These are phyloP conservation scores for Dryadula phaetusa DNA, from an alignment of 2,888 invertebrate species.

Conservation along the genomic window DNA sequence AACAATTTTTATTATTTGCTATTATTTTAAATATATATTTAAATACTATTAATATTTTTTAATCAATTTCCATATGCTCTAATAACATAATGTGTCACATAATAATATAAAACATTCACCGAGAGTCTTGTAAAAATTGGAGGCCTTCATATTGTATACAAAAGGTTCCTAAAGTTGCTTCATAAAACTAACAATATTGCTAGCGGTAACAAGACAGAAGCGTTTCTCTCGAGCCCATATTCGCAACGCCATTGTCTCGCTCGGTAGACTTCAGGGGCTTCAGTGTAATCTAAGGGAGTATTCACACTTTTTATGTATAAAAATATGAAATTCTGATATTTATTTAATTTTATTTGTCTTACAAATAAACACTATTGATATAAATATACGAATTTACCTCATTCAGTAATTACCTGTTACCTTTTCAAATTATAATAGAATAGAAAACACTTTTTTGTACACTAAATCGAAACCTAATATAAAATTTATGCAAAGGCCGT, in stretches of 20 bases:
- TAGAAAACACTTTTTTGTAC: too few relatives aligned
- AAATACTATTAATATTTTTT: not conserved
- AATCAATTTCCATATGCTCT: not conserved
- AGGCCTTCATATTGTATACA: slow-evolving; percentile 52
- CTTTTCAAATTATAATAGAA: too few relatives aligned
- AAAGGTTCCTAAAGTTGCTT: slow-evolving; percentile 72
- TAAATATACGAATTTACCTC: too few relatives aligned
- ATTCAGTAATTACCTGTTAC: too few relatives aligned
- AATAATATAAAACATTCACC: slow-evolving; percentile 1
- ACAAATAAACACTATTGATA: too few relatives aligned
- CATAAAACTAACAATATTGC: slow-evolving; percentile 83
- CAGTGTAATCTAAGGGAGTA: slow-evolving; percentile 56
- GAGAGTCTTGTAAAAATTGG: slow-evolving; percentile 30
- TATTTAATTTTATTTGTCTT: too few relatives aligned
- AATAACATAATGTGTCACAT: slow-evolving; percentile 10
- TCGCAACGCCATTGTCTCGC: slow-evolving; percentile 77
- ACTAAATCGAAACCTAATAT: too few relatives aligned
- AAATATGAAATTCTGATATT: not conserved
- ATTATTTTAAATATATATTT: too few relatives aligned
- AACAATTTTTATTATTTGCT: not conserved
- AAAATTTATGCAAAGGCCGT: too few relatives aligned
- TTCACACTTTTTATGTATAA: slow-evolving; percentile 13
- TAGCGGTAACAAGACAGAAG: slow-evolving; percentile 79
- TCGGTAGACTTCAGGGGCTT: slow-evolving; percentile 76
- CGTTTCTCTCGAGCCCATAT: slow-evolving; percentile 77